A percentile compares a stretch with the other conserved stretches of the same genome.
phyloP scores from a whole-genome alignment of 2,888 invertebrate genomes.

The Noctua fimbriata region DNA sequence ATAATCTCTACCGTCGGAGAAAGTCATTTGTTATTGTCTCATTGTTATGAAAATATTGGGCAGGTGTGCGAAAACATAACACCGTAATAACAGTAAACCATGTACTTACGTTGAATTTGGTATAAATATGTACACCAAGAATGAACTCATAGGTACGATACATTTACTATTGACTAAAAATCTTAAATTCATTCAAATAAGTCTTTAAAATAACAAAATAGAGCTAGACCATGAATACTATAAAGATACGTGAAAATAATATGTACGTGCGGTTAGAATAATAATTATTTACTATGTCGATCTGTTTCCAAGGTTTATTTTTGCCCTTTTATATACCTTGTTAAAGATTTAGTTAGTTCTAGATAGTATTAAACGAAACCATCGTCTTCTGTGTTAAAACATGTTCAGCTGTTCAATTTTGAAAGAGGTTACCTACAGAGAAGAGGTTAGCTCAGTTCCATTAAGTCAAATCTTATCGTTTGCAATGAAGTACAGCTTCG shows the following conservation, averaged over 20 bases:
- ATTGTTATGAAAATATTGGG: constrained; percentile 11
- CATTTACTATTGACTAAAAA: neutral
- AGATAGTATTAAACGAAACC: neutral
- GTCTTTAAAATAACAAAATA: no score
- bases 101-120: neutral
- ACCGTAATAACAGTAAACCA: neutral
- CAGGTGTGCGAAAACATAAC: neutral
- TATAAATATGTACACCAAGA: neutral
- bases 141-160: neutral
- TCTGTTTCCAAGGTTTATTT: neutral
- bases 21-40: neutral
- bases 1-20: neutral
- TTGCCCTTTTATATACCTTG: neutral
- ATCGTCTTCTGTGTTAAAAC: neutral
- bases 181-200: neutral
- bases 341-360: neutral
- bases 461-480: constrained; percentile 15
- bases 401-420: neutral
- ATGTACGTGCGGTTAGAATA: no score
- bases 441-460: constrained; percentile 6
- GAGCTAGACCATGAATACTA: neutral
- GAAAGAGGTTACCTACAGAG: neutral
- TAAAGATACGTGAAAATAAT: neutral
- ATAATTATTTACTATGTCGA: neutral
- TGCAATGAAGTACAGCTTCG: neutral